These are phyloP conservation scores for Hemicentrotus pulcherrimus DNA, from an alignment of 35 echinoderm and acorn worm genomes.

Conservation along the genomic window DNA sequence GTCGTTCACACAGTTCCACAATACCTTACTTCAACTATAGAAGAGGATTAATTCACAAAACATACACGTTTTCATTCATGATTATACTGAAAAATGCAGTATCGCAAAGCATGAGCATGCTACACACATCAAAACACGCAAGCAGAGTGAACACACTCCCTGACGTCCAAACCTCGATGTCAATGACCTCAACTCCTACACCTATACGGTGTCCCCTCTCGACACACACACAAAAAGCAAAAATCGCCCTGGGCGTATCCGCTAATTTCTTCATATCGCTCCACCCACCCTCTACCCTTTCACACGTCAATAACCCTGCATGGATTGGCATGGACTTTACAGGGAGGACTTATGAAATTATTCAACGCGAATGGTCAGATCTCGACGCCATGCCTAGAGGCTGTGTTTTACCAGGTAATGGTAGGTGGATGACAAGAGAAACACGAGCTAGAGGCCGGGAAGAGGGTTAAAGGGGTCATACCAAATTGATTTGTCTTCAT, in stretches of 20 bases:
- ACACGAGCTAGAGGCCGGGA: background rate
- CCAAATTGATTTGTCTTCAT: background rate
- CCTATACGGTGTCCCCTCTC: background rate
- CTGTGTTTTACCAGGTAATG: background rate
- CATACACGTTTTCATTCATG: too few species aligned
- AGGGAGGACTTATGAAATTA: constrained; percentile 4
- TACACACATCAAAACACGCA: background rate
- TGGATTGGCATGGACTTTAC: background rate
- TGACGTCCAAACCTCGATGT: background rate
- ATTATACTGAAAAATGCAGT: too few species aligned
- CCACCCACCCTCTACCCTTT: background rate
- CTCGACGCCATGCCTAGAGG: background rate
- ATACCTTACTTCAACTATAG: too few species aligned
- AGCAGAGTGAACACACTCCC: background rate
- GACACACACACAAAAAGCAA: background rate
- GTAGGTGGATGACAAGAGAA: background rate
- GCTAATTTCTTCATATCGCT: background rate
- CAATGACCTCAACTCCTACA: background rate
- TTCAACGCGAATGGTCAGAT: constrained; percentile 35
- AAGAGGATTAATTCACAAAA: too few species aligned
- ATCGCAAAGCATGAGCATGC: too few species aligned
- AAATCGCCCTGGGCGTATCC: background rate
- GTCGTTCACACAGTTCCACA: too few species aligned
- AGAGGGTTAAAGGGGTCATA: background rate
- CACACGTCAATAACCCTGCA: background rate